Evolutionary conservation across 2,113 vertebrate species (phyloP), one percentile per base, ranked within the genome.

Genomic region (Peromyscus maniculatus): DNA sequence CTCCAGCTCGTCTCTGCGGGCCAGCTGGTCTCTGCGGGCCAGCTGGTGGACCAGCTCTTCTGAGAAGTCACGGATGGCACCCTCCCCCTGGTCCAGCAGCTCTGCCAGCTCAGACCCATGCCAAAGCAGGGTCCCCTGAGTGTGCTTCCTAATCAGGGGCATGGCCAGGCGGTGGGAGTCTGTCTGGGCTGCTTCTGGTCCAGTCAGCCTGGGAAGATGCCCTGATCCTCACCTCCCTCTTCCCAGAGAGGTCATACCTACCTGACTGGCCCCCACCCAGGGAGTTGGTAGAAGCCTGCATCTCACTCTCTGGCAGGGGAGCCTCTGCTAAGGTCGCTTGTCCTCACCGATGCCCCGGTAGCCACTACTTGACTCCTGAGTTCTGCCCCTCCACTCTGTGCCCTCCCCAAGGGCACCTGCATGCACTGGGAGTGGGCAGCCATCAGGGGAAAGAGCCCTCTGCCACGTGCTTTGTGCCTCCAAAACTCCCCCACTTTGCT

Each of bases 11-110:
- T 99, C 99, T 1, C 99, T 98, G 55, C 99, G 99, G 43, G 99
- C 99, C 98, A 99, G 98, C 98, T 99, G 99, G 28, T 98, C 99
- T 1, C 99, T 98, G 55, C 99, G 99, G 43, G 99, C 99, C 98
- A 99, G 98, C 98, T 99, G 99, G 28, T 98, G 98, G 93, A 99
- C 99, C 97, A 99, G 99, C 96, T 99, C 99, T 98, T 99, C 99
- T 0, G 99, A 99, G 98, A 99, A 99, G 96, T 99, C 99, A 0
- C 98, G 98, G 97, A 99, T 99, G 80, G 99, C 98, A 0, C 97
- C 98, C 97, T 99, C 99, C 80, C 99, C 98, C 33, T 99, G 98
- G 17, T 99, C 98, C 98, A 99, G 98, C 94, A 99, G 98, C 91
- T 99, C 99, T 0, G 96, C 95, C 86, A 99, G 98, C 3, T 99